Evolutionary conservation across 1,140 invertebrate genomes (phyloP).

Genomic region (Sycophila sp.): DNA sequence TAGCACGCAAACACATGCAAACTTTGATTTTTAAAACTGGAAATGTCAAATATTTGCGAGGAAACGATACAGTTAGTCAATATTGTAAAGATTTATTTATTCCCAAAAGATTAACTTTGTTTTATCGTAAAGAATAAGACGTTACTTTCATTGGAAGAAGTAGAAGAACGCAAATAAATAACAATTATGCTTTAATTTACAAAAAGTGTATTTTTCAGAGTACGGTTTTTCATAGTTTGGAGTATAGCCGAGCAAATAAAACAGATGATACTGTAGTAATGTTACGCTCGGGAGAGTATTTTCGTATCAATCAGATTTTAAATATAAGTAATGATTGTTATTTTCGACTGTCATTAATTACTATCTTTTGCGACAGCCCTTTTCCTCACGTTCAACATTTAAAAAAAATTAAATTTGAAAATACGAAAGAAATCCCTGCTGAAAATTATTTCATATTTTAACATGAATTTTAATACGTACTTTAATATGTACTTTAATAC

Average conservation of each 20-base stretch:
- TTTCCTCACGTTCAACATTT: no score
- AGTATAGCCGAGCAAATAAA: neutral
- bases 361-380: no score
- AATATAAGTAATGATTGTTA: no score
- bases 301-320: no score
- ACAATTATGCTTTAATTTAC: neutral
- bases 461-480: neutral
- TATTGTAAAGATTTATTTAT: neutral
- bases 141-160: neutral
- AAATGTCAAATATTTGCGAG: neutral
- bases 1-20: constrained; percentile 17
- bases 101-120: neutral
- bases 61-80: neutral
- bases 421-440: no score
- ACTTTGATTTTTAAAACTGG: constrained; percentile 11
- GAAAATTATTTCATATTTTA: no score
- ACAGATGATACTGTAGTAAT: neutral
- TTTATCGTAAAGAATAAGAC: neutral
- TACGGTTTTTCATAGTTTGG: neutral
- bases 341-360: no score
- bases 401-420: no score
- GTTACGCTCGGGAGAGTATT: no score
- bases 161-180: neutral
- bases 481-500: neutral
- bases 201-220: neutral